phyloP scores from a whole-genome alignment of 2,888 invertebrate species.

The Gymnoscelis rufifasciata region DNA sequence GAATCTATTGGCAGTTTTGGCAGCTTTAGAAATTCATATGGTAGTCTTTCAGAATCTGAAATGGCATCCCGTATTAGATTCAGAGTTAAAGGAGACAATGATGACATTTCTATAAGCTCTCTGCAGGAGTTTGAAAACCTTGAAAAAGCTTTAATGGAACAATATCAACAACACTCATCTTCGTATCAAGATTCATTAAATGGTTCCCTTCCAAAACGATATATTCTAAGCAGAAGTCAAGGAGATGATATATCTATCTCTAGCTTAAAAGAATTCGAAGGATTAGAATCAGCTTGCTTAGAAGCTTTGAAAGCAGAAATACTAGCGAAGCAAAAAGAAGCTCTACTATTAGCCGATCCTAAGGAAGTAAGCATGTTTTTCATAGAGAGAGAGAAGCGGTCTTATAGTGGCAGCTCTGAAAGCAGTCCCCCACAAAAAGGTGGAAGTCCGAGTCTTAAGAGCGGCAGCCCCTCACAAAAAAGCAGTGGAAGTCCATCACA shows the following conservation, averaged over 20 bases:
- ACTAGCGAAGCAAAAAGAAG: slow-evolving; percentile 91
- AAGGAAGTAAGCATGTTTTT: slow-evolving; percentile 70
- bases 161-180: slow-evolving; percentile 83
- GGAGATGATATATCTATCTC: slow-evolving; percentile 92
- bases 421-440: slow-evolving; percentile 78
- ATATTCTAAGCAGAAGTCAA: slow-evolving; percentile 84
- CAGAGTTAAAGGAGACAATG: slow-evolving; percentile 91
- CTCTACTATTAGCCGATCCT: slow-evolving; percentile 82
- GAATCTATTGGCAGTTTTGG: slow-evolving; percentile 89
- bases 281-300: slow-evolving; percentile 91
- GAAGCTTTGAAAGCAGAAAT: slow-evolving; percentile 91
- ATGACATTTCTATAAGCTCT: slow-evolving; percentile 94
- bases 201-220: slow-evolving; percentile 87
- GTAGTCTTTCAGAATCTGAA: slow-evolving; percentile 95
- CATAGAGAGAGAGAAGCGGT: slow-evolving; percentile 72
- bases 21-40: slow-evolving; percentile 91
- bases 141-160: slow-evolving; percentile 91
- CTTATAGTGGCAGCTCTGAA: slow-evolving; percentile 79
- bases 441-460: slow-evolving; percentile 66
- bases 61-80: slow-evolving; percentile 90
- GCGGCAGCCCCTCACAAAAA: slow-evolving; percentile 71
- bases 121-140: slow-evolving; percentile 96
- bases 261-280: slow-evolving; percentile 95
- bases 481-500: slow-evolving; percentile 69
- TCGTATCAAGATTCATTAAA: slow-evolving; percentile 93